Conservation (phyloP, 2,888 invertebrate species). For the Caenorhabditis sp. region DNA sequence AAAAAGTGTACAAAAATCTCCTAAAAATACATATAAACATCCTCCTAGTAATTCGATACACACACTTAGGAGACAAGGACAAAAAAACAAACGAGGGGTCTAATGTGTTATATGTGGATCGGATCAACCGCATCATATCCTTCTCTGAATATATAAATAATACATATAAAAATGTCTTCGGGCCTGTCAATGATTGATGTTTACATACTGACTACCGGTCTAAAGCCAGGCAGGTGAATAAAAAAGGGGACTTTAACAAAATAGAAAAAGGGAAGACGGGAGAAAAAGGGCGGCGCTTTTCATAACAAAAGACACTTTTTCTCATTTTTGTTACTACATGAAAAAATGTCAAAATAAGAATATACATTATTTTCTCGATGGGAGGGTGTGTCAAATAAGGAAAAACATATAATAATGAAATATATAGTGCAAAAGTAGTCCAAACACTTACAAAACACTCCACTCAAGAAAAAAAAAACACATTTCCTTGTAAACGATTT, state of each 20-base stretch:
- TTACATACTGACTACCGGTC: conserved; percentile 1
- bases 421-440: not conserved
- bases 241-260: not conserved
- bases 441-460: not conserved
- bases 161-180: not conserved
- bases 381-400: no score
- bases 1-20: not conserved
- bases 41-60: not conserved
- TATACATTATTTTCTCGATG: no score
- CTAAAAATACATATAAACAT: not conserved
- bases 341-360: not conserved
- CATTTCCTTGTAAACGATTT: no score
- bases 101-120: not conserved
- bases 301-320: not conserved
- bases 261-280: no score
- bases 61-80: not conserved
- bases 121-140: not conserved
- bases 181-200: not conserved
- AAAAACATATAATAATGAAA: not conserved
- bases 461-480: no score
- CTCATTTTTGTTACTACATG: not conserved
- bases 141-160: not conserved
- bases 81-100: no score
- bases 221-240: not conserved
- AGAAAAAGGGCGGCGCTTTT: not conserved